Base-by-base conservation (phyloP, 2,888 invertebrate species). In the Rotaria magnacalcarata region DNA sequence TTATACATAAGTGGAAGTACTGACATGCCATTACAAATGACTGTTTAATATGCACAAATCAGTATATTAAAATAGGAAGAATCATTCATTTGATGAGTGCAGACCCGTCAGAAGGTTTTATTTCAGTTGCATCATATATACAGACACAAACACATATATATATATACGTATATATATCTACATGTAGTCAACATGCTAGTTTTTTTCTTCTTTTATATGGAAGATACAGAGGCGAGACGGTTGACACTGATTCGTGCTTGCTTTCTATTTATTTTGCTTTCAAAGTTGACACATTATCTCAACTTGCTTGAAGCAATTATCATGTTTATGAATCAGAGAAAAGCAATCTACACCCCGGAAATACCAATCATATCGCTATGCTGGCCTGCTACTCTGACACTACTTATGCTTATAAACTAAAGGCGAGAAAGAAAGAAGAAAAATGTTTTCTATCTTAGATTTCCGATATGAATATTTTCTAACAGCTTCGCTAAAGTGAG, bases 271-370 rank as follows among this genome's bases (percentile, higher is more conserved):
- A 67, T 27, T 67, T 27, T 67, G 27, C 27, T 67, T 67, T 27
- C 60, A 67, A 67, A 27, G 14, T 67, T 67, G 34, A 10, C 67
- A 67, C 67, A 67, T 67, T 67, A 67, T 67, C 67, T 34, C n/a
- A 67, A 67, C 27, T 34, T 34, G 14, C 27, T 67, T 67, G 67
- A 27, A 34, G 67, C 67, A 67, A 67, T 67, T 67, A 67, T 67
- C 67, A 67, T 67, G 67, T 34, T 67, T 67, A 67, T 27, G 67
- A 67, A 67, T 67, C 67, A 67, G 67, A 27, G n/a, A 34, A 67
- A 58, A 67, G n/a, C n/a, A 67, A 67, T 67, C 67, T 67, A 67
- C 34, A 67, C 67, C 34, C 67, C 34, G n/a, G 34, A 67, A 67
- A 67, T 67, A n/a, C 27, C 67, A 67, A 67, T 67, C 67, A 67